Percentiles rank a stretch among this genome's conserved stretches.
These are phyloP conservation scores for Conopomorpha cramerella DNA, from an alignment of 1,140 invertebrate genomes.

Conservation along the genomic window DNA sequence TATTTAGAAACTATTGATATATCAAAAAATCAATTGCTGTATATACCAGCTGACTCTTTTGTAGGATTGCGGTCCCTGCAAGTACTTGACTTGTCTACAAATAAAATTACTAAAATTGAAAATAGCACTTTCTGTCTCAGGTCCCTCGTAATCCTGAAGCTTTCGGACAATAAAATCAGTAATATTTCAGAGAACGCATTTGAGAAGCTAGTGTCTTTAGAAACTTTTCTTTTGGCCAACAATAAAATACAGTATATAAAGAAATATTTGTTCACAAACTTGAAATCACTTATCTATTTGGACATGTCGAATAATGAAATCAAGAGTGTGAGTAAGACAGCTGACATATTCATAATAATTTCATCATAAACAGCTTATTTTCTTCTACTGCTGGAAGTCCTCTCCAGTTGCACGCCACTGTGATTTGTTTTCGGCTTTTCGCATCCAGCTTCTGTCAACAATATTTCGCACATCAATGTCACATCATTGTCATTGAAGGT, in stretches of 20 bases:
- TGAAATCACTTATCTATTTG: constrained; percentile 35
- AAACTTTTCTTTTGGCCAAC: constrained; percentile 62
- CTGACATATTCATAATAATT: too few species aligned
- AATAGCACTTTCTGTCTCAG: constrained; percentile 65
- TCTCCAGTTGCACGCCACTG: too few species aligned
- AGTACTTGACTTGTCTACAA: constrained; percentile 67
- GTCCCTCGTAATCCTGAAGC: constrained; percentile 61
- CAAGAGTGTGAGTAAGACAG: constrained; percentile 41
- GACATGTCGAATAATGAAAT: constrained; percentile 45
- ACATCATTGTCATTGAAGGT: too few species aligned
- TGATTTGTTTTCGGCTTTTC: too few species aligned
- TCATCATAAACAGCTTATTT: too few species aligned
- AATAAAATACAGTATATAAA: constrained; percentile 59
- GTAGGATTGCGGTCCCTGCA: constrained; percentile 53
- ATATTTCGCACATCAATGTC: too few species aligned
- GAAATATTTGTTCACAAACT: constrained; percentile 28
- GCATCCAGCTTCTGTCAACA: too few species aligned
- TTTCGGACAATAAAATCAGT: constrained; percentile 66
- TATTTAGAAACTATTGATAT: constrained; percentile 71
- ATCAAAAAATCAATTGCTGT: constrained; percentile 69
- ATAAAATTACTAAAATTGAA: constrained; percentile 60
- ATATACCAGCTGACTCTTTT: constrained; percentile 62
- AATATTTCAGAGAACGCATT: constrained; percentile 63
- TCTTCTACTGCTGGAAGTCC: too few species aligned
- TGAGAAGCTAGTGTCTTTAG: constrained; percentile 53